Conservation (phyloP, 2,797 vertebrate genomes). For the Tenualosa ilisha region DNA sequence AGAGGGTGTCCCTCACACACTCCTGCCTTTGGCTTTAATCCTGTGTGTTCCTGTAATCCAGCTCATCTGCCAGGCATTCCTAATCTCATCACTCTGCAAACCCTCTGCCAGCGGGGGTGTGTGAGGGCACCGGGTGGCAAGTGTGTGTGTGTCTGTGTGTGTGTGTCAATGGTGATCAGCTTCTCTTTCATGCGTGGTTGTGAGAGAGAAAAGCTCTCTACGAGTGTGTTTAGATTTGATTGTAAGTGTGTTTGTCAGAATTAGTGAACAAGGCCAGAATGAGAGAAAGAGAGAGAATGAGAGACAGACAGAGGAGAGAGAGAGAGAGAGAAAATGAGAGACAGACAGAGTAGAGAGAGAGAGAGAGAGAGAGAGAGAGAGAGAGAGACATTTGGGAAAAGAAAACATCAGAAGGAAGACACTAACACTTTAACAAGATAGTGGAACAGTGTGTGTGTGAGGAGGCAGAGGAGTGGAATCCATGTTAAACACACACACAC, state of each 20-base stretch:
- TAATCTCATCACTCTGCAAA: constrained; percentile 76
- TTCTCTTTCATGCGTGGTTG: constrained; percentile 41
- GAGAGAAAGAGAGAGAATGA: constrained; percentile 42
- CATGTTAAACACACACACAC: background rate
- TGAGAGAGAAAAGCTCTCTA: background rate
- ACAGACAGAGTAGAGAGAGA: constrained; percentile 40
- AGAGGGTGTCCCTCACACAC: constrained; percentile 10
- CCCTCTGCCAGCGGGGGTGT: constrained; percentile 43
- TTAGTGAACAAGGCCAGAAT: background rate
- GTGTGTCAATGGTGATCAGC: constrained; percentile 33
- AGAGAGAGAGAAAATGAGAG: constrained; percentile 33
- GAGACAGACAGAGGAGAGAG: constrained; percentile 35
- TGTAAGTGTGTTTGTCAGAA: background rate
- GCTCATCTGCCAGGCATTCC: constrained; percentile 71
- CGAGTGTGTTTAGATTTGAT: background rate
- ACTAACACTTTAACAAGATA: too few relatives aligned
- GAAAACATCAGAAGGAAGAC: background rate
- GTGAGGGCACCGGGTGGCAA: constrained; percentile 29
- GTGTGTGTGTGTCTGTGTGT: constrained; percentile 13
- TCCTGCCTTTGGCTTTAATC: constrained; percentile 68
- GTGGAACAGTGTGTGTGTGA: background rate
- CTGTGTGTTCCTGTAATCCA: constrained; percentile 71
- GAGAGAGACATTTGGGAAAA: constrained; percentile 11
- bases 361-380: constrained; percentile 31
- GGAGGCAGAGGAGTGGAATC: background rate